Percentiles rank a stretch among this genome's conserved stretches.
Conservation (phyloP, 2,797 vertebrate species). For the Pseudocheirus occidentalis region DNA sequence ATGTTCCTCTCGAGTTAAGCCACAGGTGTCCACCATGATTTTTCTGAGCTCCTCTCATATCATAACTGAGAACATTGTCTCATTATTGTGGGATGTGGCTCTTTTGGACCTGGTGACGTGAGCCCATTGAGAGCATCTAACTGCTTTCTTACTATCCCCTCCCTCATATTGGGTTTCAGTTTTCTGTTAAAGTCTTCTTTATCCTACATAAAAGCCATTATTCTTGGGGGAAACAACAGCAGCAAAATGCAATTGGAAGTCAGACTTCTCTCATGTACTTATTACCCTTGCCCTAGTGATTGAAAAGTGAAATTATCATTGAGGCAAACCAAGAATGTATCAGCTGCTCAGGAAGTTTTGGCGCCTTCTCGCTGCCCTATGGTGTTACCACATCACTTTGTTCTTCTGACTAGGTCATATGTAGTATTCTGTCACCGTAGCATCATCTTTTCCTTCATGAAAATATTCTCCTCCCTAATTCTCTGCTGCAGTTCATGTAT, state of each 20-base stretch:
- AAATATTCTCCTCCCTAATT: background rate
- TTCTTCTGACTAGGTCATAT: background rate
- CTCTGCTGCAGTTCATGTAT: background rate
- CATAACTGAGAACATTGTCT: background rate
- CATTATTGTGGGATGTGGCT: background rate
- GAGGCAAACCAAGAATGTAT: background rate
- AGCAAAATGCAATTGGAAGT: background rate
- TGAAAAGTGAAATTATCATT: background rate
- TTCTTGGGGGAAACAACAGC: too few relatives aligned
- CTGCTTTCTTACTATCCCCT: background rate
- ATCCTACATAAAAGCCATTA: too few relatives aligned
- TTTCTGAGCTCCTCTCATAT: background rate
- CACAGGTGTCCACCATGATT: background rate
- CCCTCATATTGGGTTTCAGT: background rate
- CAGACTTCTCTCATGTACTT: background rate
- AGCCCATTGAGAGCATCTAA: background rate
- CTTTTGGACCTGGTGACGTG: background rate
- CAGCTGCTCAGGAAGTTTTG: background rate
- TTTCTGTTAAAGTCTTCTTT: background rate
- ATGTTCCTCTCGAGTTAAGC: background rate
- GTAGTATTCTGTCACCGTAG: background rate
- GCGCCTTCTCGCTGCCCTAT: too few relatives aligned
- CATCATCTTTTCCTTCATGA: background rate
- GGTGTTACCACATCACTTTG: background rate
- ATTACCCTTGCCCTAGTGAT: background rate